Base-by-base conservation (phyloP, 2,888 invertebrate genomes). In the Ctena decussata region DNA sequence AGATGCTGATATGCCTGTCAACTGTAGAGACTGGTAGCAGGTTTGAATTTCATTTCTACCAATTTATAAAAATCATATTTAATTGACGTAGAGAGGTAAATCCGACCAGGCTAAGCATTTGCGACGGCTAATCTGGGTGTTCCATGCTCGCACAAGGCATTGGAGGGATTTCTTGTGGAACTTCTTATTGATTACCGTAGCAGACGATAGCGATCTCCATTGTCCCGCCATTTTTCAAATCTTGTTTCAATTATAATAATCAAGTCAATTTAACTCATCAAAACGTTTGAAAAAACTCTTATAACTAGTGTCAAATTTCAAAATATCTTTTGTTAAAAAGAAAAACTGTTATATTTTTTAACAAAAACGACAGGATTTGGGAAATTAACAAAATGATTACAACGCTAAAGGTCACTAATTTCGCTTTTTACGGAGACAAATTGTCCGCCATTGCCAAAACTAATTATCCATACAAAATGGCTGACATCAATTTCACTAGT, bases 361-460 rank as follows among this genome's bases (percentile, higher is more conserved):
- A 65, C 65, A 65, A 65, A n/a, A 65, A 65, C 65, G 65, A 18
- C 65, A 65, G 35, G 15, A n/a, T 65, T 65, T 24, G 35, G 11
- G 6, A 65, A 35, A 35, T 65, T 32, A 65, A 65, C 32, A 57
- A 32, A 65, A 60, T 35, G 32, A 3, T 32, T 35, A 65, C 32
- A 35, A 65, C 15, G 65, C 35, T 35, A 65, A 65, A 65, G 65
- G 65, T 65, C 35, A 65, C 32, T 12, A 65, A 65, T 35, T 65
- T 65, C 35, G 35, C 65, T 65, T 65, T 65, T 65, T 35, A 30
- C 15, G 24, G 24, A 65, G 65, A 65, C 65, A 65, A 35, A 35
- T 32, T 65, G 65, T 65, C 65, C 65, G 65, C 65, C 65, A 65
- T 65, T 65, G 65, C 65, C 65, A 65, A 6, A 65, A 35, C 35